Evolutionary conservation across 2,797 vertebrate species (phyloP), one percentile per base, ranked within the genome.

Genomic region (Tokudaia tokunoshimensis): DNA sequence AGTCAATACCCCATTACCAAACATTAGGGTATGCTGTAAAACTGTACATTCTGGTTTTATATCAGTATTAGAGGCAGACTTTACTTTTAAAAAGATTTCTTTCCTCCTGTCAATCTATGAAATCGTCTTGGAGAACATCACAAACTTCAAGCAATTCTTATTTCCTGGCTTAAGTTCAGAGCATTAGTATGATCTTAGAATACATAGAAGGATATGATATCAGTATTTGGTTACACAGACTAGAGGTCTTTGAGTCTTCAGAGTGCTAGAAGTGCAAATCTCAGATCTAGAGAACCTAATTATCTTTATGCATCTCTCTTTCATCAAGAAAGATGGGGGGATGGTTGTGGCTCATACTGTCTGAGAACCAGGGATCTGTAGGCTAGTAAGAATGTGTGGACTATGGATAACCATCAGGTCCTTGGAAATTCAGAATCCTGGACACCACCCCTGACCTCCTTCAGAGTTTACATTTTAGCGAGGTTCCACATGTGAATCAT

Each of bases 21-120:
- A 78, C 80, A 85, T 84, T 89, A 94, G 57, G 89, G 29, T 80
- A 94, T 88, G 3, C 80, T 89, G 89, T 47, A 31, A 93, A 92
- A 88, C 7, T 83, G 19, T 79, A 75, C 15, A 7, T 89, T 95
- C 67, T 26, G 20, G 76, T 41, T 14, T 74, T 92, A 41, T 3
- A 10, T 76, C 29, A 89, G 47, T 94, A 80, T 93, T 47, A 81
- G 57, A 87, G 80, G 63, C 65, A 95, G 41, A 95, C 79, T 92
- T 96, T 31, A 78, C 14, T 12, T 85, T 83, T 61, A 57, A 70
- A 67, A 63, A 19, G 55, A 67, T 8, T 11, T 94, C 52, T 22
- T 61, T 50, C 57, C 17, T 61, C 79, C 37, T 31, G 70, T 75
- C 8, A 84, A 50, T 80, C 34, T 52, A 57, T 1, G 41, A 17